Percentiles rank a stretch among this genome's conserved stretches.
phyloP scores from a whole-genome alignment of 30 jellyfish, hydroid and myxozoan genomes.

The Turritopsis rubra region DNA sequence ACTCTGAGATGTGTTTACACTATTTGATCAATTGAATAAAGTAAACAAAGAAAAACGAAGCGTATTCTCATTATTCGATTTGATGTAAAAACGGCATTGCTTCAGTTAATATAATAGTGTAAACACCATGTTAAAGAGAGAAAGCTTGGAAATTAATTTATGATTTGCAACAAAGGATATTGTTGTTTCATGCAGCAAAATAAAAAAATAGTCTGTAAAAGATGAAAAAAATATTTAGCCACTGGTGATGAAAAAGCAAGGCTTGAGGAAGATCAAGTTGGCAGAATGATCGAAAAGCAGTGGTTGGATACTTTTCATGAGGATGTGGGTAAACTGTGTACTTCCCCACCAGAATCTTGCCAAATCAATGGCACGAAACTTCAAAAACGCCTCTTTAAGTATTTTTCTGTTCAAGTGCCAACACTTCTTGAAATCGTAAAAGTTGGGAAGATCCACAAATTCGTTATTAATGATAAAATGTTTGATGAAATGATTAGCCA shows the following conservation, averaged over 20 bases:
- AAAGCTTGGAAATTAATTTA: too few species aligned
- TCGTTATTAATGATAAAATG: slow-evolving; percentile 28
- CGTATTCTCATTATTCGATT: too few species aligned
- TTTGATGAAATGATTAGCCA: slow-evolving; percentile 35
- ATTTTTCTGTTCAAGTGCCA: slow-evolving; percentile 19
- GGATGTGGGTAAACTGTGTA: background rate
- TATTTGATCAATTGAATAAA: too few species aligned
- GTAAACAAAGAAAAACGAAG: too few species aligned
- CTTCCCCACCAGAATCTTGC: background rate
- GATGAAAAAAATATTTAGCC: background rate
- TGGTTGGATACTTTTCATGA: background rate
- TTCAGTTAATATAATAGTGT: too few species aligned
- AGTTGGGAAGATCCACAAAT: slow-evolving; percentile 43
- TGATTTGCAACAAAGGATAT: too few species aligned
- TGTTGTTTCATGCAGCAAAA: background rate
- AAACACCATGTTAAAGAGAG: too few species aligned
- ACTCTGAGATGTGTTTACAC: too few species aligned
- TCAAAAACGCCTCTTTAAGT: background rate
- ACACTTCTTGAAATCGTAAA: slow-evolving; percentile 2
- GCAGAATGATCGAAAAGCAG: background rate
- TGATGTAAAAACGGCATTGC: too few species aligned
- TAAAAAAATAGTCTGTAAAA: background rate
- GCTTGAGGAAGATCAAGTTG: slow-evolving; percentile 9
- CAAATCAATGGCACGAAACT: slow-evolving; percentile 1
- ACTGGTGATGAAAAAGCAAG: slow-evolving; percentile 26